Conservation (phyloP, 2,797 vertebrate genomes). For the Chloroceryle inda region DNA sequence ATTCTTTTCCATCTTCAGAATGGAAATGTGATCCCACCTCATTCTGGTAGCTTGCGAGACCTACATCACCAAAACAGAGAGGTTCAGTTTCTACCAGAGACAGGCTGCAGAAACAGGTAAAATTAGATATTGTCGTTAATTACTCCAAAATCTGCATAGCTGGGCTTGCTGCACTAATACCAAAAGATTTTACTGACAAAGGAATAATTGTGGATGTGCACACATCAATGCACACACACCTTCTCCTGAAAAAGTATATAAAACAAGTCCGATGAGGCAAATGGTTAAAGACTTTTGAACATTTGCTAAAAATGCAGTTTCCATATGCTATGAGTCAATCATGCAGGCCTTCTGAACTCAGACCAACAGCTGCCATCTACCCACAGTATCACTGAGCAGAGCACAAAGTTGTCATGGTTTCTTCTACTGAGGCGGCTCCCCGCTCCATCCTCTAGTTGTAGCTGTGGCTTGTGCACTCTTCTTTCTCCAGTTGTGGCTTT, state of each 20-base stretch:
- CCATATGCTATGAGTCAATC: not conserved
- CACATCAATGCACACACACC: too few relatives aligned
- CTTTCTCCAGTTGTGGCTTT: not conserved
- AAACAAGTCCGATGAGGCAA: not conserved
- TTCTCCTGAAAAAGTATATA: not conserved
- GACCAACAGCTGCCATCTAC: not conserved
- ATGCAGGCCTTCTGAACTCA: not conserved
- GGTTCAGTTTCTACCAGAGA: not conserved
- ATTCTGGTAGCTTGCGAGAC: not conserved
- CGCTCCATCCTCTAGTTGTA: accelerated
- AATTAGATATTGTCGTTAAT: not conserved
- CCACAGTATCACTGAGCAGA: not conserved
- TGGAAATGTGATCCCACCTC: not conserved
- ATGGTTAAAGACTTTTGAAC: not conserved
- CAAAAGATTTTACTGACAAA: not conserved
- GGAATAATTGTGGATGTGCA: not conserved
- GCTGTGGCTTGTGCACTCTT: not conserved
- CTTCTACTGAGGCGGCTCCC: not conserved
- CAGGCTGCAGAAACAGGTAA: not conserved
- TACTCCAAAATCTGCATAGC: not conserved
- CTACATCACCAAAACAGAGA: not conserved
- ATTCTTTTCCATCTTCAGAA: not conserved
- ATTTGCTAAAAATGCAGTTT: not conserved
- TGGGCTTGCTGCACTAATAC: not conserved
- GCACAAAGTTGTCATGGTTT: not conserved